Evolutionary conservation across 2,888 invertebrate genomes (phyloP).

Genomic region (Diarsia rubi): DNA sequence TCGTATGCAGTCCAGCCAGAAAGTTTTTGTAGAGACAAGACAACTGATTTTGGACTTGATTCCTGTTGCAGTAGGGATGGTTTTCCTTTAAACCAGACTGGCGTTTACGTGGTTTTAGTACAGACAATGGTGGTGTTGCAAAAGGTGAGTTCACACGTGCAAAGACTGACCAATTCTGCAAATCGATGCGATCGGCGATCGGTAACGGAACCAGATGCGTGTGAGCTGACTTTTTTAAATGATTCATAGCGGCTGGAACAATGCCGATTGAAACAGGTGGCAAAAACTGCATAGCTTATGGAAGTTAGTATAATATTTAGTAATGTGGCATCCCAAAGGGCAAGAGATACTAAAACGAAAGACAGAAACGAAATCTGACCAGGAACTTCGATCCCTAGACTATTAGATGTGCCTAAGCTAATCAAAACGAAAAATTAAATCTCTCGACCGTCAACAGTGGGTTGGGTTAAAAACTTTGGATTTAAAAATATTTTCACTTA

Average conservation of each 20-base stretch:
- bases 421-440: too few species aligned
- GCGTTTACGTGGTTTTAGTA: constrained; percentile 41
- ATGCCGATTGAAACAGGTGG: constrained; percentile 47
- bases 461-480: too few species aligned
- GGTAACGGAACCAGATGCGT: constrained; percentile 80
- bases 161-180: constrained; percentile 76
- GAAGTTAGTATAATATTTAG: not conserved
- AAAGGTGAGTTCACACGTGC: constrained; percentile 80
- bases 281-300: not conserved
- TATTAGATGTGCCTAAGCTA: not conserved
- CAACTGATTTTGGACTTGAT: constrained; percentile 23
- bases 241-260: constrained; percentile 57
- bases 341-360: too few species aligned
- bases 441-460: too few species aligned
- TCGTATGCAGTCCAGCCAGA: constrained; percentile 43
- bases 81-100: constrained; percentile 28
- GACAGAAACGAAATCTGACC: not conserved
- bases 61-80: not conserved
- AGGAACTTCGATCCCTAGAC: not conserved
- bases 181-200: constrained; percentile 78
- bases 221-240: constrained; percentile 73
- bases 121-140: constrained; percentile 64
- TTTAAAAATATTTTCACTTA: too few species aligned
- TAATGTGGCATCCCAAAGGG: not conserved
- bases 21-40: not conserved